Base-by-base conservation (phyloP, 2,888 invertebrate species). In the Dryomyza anilis region DNA sequence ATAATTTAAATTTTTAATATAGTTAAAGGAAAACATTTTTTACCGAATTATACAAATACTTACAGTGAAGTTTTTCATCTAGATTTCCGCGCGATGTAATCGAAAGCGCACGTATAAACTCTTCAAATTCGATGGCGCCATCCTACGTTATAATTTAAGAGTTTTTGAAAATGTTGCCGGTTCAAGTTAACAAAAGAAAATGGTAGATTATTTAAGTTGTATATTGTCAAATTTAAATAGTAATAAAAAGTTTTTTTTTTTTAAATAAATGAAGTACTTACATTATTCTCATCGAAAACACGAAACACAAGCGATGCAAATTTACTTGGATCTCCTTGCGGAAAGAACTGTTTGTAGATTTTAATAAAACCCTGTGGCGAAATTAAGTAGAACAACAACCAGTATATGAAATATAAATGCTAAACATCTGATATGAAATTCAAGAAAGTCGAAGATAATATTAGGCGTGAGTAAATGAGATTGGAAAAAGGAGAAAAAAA, bases 291-390 rank as follows among this genome's bases (percentile, higher is more conserved):
- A 84, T 98, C 98, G 85, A 98, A 98, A 61, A 98, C 98, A 81
- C 97, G 92, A 88, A 98, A 98, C 68, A 98, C 98, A 79, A 98
- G 88, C 61, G 95, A 94, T 57, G 98, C 98, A 83, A 98, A 99
- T 86, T 98, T 98, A 81, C 96, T 95, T 48, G 98, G 98, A 86
- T 99, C 98, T 73, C 98, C 98, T 88, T 98, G 95, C 62, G 98
- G 98, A 85, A 99, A 98, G 87, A 99, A 98, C 86, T 98, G 98
- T 86, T 96, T 96, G 87, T 99, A 98, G 85, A 98, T 99, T 87
- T 94, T 96, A 84, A 97, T 96, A 87, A 99, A 98, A 77, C 98
- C 98, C 96, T 97, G 85, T 64, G 27, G 45, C 46, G 23, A 66
- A 19, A 30, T 61, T 36, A 63, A 29, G 65, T 43, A 59, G 66